These are phyloP conservation scores for Drosophila nr. perissopoda DNA, from an alignment of 2,888 invertebrate genomes.

Conservation along the genomic window DNA sequence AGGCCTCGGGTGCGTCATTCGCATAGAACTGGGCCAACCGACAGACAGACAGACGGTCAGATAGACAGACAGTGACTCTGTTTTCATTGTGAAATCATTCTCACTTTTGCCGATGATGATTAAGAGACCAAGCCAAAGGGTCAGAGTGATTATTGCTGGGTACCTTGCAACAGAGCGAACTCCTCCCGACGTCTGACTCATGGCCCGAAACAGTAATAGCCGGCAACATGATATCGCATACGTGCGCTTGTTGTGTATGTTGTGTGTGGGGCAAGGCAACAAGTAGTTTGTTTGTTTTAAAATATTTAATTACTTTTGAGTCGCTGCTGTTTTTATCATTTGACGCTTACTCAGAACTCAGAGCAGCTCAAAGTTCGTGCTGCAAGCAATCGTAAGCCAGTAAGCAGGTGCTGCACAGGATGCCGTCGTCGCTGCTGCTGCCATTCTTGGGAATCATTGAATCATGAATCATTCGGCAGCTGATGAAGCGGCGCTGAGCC, in stretches of 20 bases:
- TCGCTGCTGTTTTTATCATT: slow-evolving; percentile 36
- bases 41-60: slow-evolving; percentile 21
- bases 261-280: slow-evolving; percentile 57
- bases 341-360: slow-evolving; percentile 36
- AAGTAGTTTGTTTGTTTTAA: slow-evolving; percentile 71
- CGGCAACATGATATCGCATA: slow-evolving; percentile 62
- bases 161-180: slow-evolving; percentile 37
- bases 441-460: slow-evolving; percentile 1
- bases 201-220: slow-evolving; percentile 49
- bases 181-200: slow-evolving; percentile 62
- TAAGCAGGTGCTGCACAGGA: slow-evolving; percentile 55
- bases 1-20: slow-evolving; percentile 65
- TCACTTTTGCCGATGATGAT: slow-evolving; percentile 73
- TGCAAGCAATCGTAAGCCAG: slow-evolving; percentile 19
- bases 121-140: slow-evolving; percentile 55
- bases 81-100: slow-evolving; percentile 61
- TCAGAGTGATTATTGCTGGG: slow-evolving; percentile 43
- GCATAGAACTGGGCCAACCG: slow-evolving; percentile 72
- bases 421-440: slow-evolving; percentile 4
- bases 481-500: slow-evolving; percentile 20
- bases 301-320: slow-evolving; percentile 77
- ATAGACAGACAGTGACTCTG: slow-evolving; percentile 24
- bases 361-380: slow-evolving; percentile 11
- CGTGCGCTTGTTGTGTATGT: slow-evolving; percentile 10
- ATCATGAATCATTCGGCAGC: slow-evolving; percentile 51